phyloP scores from a whole-genome alignment of 2,888 invertebrate species.

The Lydus trimaculatus region DNA sequence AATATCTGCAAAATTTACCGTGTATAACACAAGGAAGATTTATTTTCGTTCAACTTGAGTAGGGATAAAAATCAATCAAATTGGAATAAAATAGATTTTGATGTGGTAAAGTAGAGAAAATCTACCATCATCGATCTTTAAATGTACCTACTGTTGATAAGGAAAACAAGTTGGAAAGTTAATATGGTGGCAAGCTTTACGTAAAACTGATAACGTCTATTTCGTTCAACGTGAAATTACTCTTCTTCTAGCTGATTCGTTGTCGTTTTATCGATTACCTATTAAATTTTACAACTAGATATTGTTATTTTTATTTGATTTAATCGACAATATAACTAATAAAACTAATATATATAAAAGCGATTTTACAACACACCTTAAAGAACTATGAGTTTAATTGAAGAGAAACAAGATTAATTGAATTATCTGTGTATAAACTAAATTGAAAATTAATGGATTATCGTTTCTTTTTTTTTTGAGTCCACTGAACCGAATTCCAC shows the following conservation, averaged over 20 bases:
- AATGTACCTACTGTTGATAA: not conserved
- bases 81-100: not conserved
- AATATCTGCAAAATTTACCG: not conserved
- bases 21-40: not conserved
- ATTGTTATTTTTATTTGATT: not conserved
- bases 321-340: not conserved
- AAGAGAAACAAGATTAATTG: not conserved
- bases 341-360: not conserved
- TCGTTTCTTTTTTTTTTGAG: not conserved
- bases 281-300: conserved; percentile 3
- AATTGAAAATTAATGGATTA: conserved; percentile 14
- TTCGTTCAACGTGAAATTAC: conserved; percentile 1
- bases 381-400: not conserved
- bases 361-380: not conserved
- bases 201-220: conserved; percentile 3
- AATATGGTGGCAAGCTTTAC: conserved; percentile 5
- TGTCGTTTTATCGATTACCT: not conserved
- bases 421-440: not conserved
- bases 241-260: not conserved
- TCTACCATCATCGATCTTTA: not conserved
- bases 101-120: not conserved
- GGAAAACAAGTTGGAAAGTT: not conserved
- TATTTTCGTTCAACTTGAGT: not conserved
- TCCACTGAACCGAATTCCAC: conserved; percentile 5
- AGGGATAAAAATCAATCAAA: not conserved